These are phyloP conservation scores for Petrolisthes manimaculis DNA, from an alignment of 2,888 invertebrate genomes.

Conservation along the genomic window DNA sequence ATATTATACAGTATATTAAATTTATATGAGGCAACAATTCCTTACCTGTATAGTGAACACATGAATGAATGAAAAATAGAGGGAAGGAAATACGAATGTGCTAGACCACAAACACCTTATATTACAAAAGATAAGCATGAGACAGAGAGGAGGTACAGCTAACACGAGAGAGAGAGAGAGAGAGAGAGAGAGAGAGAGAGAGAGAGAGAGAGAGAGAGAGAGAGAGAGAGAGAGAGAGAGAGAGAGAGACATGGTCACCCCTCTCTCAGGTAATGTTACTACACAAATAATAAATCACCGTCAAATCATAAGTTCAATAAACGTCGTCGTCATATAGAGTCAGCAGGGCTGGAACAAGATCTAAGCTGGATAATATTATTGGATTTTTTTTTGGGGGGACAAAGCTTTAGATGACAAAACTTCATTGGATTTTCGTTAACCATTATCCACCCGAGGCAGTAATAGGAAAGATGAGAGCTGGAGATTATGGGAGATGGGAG, in stretches of 20 bases:
- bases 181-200: background rate
- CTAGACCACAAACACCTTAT: background rate
- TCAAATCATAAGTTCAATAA: too few species aligned
- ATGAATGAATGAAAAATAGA: background rate
- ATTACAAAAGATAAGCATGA: background rate
- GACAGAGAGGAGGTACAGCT: background rate
- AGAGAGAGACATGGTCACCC: background rate
- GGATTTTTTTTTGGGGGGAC: too few species aligned
- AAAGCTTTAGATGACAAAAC: too few species aligned
- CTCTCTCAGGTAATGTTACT: background rate
- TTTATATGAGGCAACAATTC: too few species aligned
- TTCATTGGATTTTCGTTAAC: background rate
- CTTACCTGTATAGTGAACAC: too few species aligned
- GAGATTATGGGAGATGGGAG: too few species aligned
- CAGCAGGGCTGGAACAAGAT: too few species aligned
- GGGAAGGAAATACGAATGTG: background rate
- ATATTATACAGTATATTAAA: too few species aligned
- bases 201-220: conserved; percentile 10
- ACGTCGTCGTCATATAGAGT: too few species aligned
- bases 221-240: conserved; percentile 26
- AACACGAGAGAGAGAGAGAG: background rate
- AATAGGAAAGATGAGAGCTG: background rate
- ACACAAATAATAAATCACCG: too few species aligned
- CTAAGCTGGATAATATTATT: too few species aligned
- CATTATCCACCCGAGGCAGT: background rate